A percentile compares a stretch with the other conserved stretches of the same genome.
These are phyloP conservation scores for Tridacna crocea DNA, from an alignment of 2,888 invertebrate species.

Conservation along the genomic window DNA sequence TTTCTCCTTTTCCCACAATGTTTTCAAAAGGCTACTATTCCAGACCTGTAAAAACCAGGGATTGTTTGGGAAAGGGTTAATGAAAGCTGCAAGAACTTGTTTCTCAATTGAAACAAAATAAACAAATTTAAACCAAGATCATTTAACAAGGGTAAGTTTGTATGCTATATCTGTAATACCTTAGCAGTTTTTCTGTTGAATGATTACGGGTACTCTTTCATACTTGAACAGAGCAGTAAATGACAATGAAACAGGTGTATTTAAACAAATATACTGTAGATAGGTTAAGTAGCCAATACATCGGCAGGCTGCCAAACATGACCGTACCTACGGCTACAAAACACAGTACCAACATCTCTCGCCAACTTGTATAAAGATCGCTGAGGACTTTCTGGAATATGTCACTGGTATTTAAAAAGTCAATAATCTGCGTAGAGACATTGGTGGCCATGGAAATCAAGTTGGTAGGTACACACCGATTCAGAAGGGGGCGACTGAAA, in stretches of 20 bases:
- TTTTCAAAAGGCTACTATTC: no score
- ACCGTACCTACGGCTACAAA: slow-evolving; percentile 90
- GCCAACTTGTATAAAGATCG: slow-evolving; percentile 95
- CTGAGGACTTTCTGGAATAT: slow-evolving; percentile 94
- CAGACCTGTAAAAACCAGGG: no score
- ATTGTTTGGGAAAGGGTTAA: no score
- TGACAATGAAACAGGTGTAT: neutral
- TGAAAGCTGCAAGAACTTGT: no score
- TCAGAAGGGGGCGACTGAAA: slow-evolving; percentile 90
- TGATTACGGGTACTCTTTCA: no score
- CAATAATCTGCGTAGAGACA: slow-evolving; percentile 90
- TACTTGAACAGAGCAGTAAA: neutral
- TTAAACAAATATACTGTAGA: neutral
- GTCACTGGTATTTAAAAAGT: slow-evolving; percentile 94
- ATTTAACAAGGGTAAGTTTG: no score
- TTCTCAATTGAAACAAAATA: no score
- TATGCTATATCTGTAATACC: no score
- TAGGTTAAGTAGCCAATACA: neutral
- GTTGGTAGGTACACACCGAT: slow-evolving; percentile 92
- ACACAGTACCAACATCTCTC: slow-evolving; percentile 92
- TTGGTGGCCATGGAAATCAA: slow-evolving; percentile 88
- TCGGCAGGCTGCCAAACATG: slow-evolving; percentile 3
- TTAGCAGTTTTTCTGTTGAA: no score
- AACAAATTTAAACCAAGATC: no score
- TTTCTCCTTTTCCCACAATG: neutral